phyloP scores from a whole-genome alignment of 2,113 vertebrate genomes.

The Zosterops pallidus region DNA sequence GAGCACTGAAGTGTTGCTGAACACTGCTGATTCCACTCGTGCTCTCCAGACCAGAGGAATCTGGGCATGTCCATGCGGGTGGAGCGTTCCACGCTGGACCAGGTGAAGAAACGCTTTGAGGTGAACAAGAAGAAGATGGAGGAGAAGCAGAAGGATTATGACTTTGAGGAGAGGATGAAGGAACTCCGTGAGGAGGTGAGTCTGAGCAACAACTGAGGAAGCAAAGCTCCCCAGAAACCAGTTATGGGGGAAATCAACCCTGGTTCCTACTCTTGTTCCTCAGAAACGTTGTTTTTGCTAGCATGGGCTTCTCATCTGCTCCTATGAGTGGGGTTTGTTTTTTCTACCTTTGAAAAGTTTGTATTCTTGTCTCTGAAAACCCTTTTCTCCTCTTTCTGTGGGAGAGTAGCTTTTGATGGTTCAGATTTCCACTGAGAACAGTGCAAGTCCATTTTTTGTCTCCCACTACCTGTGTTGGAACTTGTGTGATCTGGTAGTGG shows the following conservation, averaged over 20 bases:
- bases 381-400: not conserved
- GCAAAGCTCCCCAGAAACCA: not conserved
- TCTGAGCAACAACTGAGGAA: fast-evolving
- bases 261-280: not conserved
- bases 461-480: not conserved
- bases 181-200: conserved; percentile 94
- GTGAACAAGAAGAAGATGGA: conserved; percentile 98
- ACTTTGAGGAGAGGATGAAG: conserved; percentile 98
- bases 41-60: conserved; percentile 90
- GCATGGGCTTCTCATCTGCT: not conserved
- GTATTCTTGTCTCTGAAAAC: not conserved
- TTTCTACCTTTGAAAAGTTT: not conserved
- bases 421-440: not conserved
- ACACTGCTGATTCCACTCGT: not conserved
- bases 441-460: not conserved
- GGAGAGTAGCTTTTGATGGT: not conserved
- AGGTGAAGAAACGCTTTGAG: conserved; percentile 97
- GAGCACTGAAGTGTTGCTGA: not conserved
- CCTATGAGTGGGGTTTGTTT: not conserved
- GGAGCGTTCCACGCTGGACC: conserved; percentile 94
- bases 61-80: conserved; percentile 98
- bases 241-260: not conserved
- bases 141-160: conserved; percentile 98
- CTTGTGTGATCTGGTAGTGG: not conserved
- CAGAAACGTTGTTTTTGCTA: not conserved